These are phyloP conservation scores for Ypsolopha scabrella DNA, from an alignment of 2,888 invertebrate species.

Conservation along the genomic window DNA sequence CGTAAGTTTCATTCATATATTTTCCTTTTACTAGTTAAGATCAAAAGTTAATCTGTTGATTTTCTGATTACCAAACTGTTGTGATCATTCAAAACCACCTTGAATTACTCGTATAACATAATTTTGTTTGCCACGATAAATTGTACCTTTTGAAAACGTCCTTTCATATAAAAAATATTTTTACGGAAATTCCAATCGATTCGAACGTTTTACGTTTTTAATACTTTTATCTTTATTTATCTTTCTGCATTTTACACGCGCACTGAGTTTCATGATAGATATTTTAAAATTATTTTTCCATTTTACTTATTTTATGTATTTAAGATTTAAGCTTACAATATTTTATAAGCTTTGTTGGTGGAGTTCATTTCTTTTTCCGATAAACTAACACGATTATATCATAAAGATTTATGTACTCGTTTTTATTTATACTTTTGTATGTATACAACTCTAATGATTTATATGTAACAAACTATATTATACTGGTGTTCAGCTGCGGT, in stretches of 20 bases:
- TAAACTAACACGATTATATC: too few relatives aligned
- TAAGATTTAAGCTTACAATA: not conserved
- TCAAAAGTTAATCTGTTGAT: too few relatives aligned
- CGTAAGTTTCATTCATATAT: constrained; percentile 75
- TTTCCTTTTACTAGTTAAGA: not conserved
- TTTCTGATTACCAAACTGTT: too few relatives aligned
- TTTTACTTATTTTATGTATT: not conserved
- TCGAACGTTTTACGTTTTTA: not conserved
- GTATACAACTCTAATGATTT: not conserved
- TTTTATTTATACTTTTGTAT: constrained; percentile 7
- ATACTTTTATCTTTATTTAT: too few relatives aligned
- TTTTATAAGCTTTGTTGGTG: too few relatives aligned
- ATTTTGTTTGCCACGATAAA: not conserved
- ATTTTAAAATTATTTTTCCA: constrained; percentile 10
- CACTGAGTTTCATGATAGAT: constrained; percentile 36
- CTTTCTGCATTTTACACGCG: constrained; percentile 15
- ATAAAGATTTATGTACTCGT: not conserved
- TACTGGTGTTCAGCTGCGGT: constrained; percentile 82
- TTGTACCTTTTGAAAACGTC: not conserved
- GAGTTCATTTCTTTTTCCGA: too few relatives aligned
- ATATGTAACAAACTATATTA: constrained; percentile 25
- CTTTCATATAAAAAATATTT: not conserved
- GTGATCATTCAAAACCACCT: too few relatives aligned
- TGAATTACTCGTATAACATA: too few relatives aligned
- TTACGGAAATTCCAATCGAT: not conserved